These are phyloP conservation scores for Sebastes vulpes DNA, from an alignment of 2,797 vertebrate species.

Conservation along the genomic window DNA sequence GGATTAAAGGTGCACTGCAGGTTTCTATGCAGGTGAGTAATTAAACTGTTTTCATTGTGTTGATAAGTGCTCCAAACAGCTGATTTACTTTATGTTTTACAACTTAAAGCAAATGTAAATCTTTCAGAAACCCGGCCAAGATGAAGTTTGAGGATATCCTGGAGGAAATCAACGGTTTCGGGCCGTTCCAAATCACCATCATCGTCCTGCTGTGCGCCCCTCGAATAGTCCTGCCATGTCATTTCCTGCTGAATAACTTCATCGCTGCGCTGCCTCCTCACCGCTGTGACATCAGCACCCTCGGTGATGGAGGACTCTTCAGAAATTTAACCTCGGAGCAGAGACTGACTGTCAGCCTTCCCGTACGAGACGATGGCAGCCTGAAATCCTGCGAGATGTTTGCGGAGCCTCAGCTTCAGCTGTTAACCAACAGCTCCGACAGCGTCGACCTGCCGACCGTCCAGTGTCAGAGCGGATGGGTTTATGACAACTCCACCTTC, in stretches of 20 bases:
- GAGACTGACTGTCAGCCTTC: conserved; percentile 81
- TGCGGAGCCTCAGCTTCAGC: conserved; percentile 73
- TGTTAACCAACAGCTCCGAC: conserved; percentile 62
- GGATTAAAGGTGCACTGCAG: too few species aligned
- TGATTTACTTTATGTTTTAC: neutral
- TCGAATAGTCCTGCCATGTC: conserved; percentile 87
- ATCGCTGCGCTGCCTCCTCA: conserved; percentile 87
- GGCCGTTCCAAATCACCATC: conserved; percentile 87
- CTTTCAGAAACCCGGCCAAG: neutral
- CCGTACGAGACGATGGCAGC: conserved; percentile 74
- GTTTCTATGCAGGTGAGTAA: neutral
- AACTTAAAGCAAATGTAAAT: neutral
- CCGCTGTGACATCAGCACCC: conserved; percentile 79
- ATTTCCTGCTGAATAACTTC: conserved; percentile 91
- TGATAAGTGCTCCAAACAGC: neutral
- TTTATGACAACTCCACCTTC: conserved; percentile 88
- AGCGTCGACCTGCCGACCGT: conserved; percentile 30
- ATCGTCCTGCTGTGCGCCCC: conserved; percentile 74
- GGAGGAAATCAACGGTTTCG: conserved; percentile 86
- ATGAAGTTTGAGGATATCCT: conserved; percentile 92
- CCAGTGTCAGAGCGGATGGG: conserved; percentile 88
- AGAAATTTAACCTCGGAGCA: conserved; percentile 80
- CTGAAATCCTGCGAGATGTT: conserved; percentile 88
- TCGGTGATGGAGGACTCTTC: conserved; percentile 51
- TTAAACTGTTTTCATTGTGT: neutral